Evolutionary conservation across 2,797 vertebrate genomes (phyloP).

Genomic region (Gallinago nigripennis): DNA sequence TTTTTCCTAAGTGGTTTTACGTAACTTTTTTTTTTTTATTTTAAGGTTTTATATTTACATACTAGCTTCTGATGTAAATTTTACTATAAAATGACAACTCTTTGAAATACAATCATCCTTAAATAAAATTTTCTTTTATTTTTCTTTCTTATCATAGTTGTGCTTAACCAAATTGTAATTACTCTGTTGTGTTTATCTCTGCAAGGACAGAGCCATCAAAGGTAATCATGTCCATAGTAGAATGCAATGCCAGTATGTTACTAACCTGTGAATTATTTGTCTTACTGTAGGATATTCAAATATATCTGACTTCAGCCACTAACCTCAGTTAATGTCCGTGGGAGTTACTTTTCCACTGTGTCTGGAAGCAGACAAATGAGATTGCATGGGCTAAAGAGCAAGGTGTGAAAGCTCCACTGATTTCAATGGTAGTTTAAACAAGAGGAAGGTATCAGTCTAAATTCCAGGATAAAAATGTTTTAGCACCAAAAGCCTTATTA

Average conservation of each 20-base stretch:
- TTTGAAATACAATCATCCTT: neutral
- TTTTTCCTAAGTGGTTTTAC: slow-evolving; percentile 17
- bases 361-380: neutral
- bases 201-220: neutral
- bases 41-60: neutral
- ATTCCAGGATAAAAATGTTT: neutral
- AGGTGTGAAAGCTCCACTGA: neutral
- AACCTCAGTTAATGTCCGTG: neutral
- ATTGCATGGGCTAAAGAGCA: neutral
- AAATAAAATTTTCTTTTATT: neutral
- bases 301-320: neutral
- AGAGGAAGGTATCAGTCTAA: neutral
- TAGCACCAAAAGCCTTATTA: neutral
- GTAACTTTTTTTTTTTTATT: neutral
- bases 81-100: neutral
- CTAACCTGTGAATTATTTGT: slow-evolving; percentile 3
- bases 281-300: neutral
- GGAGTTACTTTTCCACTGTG: neutral
- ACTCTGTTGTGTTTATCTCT: neutral
- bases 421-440: neutral
- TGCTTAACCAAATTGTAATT: neutral
- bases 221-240: neutral
- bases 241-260: neutral
- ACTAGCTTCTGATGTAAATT: neutral
- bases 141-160: neutral